phyloP scores from a whole-genome alignment of 2,797 vertebrate species.

The Cercopithecus neglectus region DNA sequence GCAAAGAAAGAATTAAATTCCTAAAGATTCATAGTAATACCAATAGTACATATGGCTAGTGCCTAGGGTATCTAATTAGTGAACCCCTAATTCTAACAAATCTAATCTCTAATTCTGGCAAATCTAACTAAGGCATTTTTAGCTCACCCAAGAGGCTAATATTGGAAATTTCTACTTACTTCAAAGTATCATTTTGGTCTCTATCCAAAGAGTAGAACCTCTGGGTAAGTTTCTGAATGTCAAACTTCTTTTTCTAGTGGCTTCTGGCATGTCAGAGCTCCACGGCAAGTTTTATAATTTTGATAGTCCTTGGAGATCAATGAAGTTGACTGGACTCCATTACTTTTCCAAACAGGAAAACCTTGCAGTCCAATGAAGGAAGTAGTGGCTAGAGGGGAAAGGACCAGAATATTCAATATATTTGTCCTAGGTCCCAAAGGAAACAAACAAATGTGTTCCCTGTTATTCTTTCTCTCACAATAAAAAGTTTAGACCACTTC shows the following conservation, averaged over 20 bases:
- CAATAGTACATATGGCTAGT: not conserved
- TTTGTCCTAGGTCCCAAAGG: not conserved
- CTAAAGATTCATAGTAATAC: constrained; percentile 8
- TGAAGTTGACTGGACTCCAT: not conserved
- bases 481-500: not conserved
- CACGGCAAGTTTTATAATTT: constrained; percentile 10
- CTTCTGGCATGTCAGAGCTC: not conserved
- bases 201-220: not conserved
- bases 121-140: not conserved
- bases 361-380: not conserved
- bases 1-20: constrained; percentile 32
- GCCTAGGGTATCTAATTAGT: not conserved
- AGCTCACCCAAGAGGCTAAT: not conserved
- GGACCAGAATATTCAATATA: not conserved
- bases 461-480: not conserved
- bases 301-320: not conserved
- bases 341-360: constrained; percentile 39
- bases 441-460: not conserved
- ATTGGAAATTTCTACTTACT: constrained; percentile 43
- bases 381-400: not conserved
- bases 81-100: not conserved
- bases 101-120: not conserved
- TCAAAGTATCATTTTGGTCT: constrained; percentile 34
- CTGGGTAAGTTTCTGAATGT: constrained; percentile 21
- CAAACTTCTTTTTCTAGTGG: not conserved